Evolutionary conservation across 1,140 invertebrate genomes (phyloP).

Genomic region (Ceratoteleas bidentatus): DNA sequence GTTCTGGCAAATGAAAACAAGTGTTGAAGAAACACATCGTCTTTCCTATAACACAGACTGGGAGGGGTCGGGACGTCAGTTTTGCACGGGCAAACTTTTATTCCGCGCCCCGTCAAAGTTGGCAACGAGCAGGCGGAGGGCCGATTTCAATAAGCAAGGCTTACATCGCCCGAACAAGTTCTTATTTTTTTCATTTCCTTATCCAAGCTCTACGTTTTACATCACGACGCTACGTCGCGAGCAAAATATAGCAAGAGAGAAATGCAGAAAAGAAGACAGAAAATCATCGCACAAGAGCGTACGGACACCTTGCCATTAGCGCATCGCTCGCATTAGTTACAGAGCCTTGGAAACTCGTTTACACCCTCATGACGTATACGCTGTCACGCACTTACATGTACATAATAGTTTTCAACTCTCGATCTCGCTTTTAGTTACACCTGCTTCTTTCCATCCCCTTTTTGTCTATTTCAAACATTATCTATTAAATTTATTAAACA

Average conservation of each 20-base stretch:
- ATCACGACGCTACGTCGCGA: constrained; percentile 38
- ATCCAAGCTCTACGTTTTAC: constrained; percentile 41
- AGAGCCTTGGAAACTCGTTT: constrained; percentile 67
- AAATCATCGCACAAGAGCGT: constrained; percentile 62
- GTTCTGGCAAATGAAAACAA: constrained; percentile 28
- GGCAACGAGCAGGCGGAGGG: constrained; percentile 74
- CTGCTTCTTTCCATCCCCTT: constrained; percentile 26
- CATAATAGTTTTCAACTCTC: constrained; percentile 64
- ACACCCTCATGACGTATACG: constrained; percentile 66
- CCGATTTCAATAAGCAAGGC: constrained; percentile 76
- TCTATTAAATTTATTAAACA: constrained; percentile 33
- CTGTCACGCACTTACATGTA: constrained; percentile 66
- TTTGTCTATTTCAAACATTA: constrained; percentile 43
- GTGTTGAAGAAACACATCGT: constrained; percentile 47
- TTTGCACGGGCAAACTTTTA: constrained; percentile 70
- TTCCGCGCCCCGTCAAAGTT: constrained; percentile 73
- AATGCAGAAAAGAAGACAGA: constrained; percentile 37
- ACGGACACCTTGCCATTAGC: constrained; percentile 76
- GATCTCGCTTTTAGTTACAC: constrained; percentile 42
- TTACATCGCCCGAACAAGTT: constrained; percentile 60
- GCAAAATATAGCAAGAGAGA: constrained; percentile 42
- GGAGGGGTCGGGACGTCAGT: constrained; percentile 75
- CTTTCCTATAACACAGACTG: constrained; percentile 68
- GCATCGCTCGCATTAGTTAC: constrained; percentile 71
- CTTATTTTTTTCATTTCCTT: constrained; percentile 53